These are phyloP conservation scores for Elmis aenea DNA, from an alignment of 2,888 invertebrate species.

Conservation along the genomic window DNA sequence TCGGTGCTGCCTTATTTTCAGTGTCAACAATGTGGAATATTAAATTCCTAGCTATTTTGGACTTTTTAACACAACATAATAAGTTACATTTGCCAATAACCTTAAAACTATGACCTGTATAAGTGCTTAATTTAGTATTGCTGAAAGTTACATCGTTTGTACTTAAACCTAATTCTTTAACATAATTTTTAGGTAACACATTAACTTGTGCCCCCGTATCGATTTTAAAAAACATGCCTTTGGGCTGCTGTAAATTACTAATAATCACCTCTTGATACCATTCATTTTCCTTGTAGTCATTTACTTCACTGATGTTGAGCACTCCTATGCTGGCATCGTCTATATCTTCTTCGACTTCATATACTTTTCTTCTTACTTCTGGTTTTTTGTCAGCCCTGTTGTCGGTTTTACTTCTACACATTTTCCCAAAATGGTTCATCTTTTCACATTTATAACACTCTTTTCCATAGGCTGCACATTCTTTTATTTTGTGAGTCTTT, in stretches of 20 bases:
- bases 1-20: conserved; percentile 1
- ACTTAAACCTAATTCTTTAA: conserved; percentile 6
- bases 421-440: no score
- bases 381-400: no score
- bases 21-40: conserved; percentile 5
- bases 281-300: conserved; percentile 7
- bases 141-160: conserved; percentile 3
- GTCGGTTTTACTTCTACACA: no score
- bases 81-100: conserved; percentile 3
- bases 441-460: no score
- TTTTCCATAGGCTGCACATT: conserved; percentile 3
- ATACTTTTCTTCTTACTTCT: no score
- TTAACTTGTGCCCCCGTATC: background rate
- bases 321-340: background rate
- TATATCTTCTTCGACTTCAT: background rate
- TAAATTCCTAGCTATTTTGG: conserved; percentile 1
- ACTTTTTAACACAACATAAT: background rate
- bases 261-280: background rate
- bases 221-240: background rate
- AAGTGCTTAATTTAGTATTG: conserved; percentile 1
- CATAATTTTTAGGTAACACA: conserved; percentile 1
- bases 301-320: background rate
- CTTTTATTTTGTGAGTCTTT: no score
- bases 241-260: background rate
- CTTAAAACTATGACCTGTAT: conserved; percentile 2